phyloP scores from a whole-genome alignment of 2,888 invertebrate genomes.

The Limnephilus auricula region DNA sequence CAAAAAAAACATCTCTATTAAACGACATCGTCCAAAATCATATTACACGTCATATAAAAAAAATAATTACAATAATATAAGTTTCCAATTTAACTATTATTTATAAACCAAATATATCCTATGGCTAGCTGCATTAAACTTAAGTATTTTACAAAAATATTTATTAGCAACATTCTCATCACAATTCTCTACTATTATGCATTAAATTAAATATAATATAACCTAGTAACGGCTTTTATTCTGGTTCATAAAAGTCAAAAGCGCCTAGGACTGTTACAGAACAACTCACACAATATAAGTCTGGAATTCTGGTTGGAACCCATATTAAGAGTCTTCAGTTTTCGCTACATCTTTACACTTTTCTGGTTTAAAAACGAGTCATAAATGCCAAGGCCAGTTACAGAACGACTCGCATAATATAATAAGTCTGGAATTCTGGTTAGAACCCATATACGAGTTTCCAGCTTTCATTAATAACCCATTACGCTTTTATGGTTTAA shows the following conservation, averaged over 20 bases:
- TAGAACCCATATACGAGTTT: background rate
- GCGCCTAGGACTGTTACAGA: background rate
- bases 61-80: constrained; percentile 48
- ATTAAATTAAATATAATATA: constrained; percentile 15
- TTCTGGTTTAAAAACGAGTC: background rate
- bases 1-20: background rate
- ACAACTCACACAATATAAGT: background rate
- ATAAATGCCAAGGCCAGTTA: background rate
- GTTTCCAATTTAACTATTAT: constrained; percentile 14
- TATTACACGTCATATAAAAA: constrained; percentile 44
- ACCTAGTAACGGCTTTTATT: background rate
- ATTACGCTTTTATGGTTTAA: background rate
- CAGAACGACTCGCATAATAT: background rate
- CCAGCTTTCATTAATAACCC: too few relatives aligned
- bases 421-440: background rate
- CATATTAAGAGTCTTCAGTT: background rate
- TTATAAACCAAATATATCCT: constrained; percentile 31
- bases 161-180: constrained; percentile 28
- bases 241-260: background rate
- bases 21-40: background rate
- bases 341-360: too few relatives aligned
- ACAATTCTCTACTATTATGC: constrained; percentile 25
- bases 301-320: background rate
- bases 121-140: constrained; percentile 40
- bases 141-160: constrained; percentile 33